Evolutionary conservation across 2,113 vertebrate species (phyloP).

Genomic region (Brachyhypopomus occidentalis): DNA sequence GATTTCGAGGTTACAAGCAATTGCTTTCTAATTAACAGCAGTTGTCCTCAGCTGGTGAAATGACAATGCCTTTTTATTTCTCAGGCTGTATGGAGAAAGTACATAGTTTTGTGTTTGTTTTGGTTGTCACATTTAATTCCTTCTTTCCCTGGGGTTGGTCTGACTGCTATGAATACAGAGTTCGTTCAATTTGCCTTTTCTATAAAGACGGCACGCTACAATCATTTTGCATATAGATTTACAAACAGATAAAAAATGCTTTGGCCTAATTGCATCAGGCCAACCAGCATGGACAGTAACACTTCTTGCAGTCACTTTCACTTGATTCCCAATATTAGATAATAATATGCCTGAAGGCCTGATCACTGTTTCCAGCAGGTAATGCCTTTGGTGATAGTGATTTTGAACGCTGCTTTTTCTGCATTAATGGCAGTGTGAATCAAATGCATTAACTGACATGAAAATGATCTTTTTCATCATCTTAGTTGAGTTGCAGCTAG

Average conservation of each 20-base stretch:
- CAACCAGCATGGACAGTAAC: too few species aligned
- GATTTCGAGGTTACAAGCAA: too few species aligned
- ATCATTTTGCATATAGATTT: neutral
- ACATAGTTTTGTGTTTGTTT: slow-evolving; percentile 1
- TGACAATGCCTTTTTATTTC: neutral
- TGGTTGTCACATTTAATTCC: neutral
- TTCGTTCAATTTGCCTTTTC: too few species aligned
- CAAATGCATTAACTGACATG: neutral
- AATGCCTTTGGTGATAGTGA: neutral
- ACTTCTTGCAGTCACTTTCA: neutral
- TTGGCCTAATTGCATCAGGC: neutral
- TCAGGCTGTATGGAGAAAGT: neutral
- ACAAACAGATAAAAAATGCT: neutral
- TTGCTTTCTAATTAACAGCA: too few species aligned
- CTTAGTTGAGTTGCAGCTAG: too few species aligned
- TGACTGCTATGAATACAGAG: neutral
- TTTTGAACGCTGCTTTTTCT: neutral
- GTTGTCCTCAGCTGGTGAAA: too few species aligned
- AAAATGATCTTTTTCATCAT: neutral
- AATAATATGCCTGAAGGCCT: neutral
- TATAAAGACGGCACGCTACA: neutral
- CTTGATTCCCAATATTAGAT: neutral
- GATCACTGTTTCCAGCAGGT: neutral
- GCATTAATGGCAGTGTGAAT: neutral
- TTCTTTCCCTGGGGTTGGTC: neutral